A percentile compares a stretch with the other conserved stretches of the same genome.
Evolutionary conservation across 2,888 invertebrate genomes (phyloP).

Genomic region (Drosophila niveifrons): DNA sequence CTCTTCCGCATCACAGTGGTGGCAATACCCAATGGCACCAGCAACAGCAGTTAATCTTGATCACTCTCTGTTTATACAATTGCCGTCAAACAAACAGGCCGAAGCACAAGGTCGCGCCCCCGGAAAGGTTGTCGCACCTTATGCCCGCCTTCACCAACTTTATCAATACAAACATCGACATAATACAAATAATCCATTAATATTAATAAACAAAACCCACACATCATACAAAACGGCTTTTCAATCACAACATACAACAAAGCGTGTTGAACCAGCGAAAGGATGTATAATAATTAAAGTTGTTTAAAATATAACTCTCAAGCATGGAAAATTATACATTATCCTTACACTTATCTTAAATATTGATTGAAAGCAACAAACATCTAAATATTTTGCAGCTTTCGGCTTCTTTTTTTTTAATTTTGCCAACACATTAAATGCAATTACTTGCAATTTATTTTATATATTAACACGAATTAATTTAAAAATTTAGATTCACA

Average conservation of each 20-base stretch:
- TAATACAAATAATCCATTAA: conserved; percentile 8
- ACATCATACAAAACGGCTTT: conserved; percentile 2
- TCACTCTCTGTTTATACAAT: conserved; percentile 68
- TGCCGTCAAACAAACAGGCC: conserved; percentile 62
- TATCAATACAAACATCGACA: conserved; percentile 10
- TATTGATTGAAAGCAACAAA: no score
- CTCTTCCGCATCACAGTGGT: conserved; percentile 68
- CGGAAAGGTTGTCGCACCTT: conserved; percentile 67
- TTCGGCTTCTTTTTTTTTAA: no score
- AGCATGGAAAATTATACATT: no score
- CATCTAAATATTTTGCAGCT: no score
- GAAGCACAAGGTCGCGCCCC: conserved; percentile 64
- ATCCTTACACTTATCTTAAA: no score
- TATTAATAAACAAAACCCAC: conserved; percentile 7
- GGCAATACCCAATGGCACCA: conserved; percentile 45
- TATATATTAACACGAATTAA: no score
- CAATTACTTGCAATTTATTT: no score
- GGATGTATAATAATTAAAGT: neutral
- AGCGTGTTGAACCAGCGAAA: neutral
- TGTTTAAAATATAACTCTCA: no score
- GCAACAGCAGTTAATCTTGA: conserved; percentile 39
- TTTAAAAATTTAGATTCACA: no score
- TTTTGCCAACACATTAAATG: no score
- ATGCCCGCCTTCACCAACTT: conserved; percentile 38
- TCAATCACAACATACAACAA: neutral